phyloP scores from a whole-genome alignment of 1,140 invertebrate genomes.

The Caerostris darwini region DNA sequence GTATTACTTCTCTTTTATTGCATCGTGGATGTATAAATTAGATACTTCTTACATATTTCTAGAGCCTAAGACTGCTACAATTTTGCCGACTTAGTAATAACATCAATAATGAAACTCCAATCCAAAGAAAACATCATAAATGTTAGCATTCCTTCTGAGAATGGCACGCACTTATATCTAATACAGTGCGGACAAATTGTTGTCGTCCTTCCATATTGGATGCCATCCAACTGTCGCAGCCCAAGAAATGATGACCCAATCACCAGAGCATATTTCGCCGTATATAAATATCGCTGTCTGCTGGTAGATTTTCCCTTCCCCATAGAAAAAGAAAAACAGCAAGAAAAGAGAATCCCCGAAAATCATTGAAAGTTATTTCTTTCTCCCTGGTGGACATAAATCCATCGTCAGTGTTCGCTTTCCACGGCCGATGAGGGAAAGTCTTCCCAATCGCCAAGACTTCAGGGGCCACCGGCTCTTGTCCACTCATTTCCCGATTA shows the following conservation, averaged over 20 bases:
- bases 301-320: slow-evolving; percentile 6
- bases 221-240: not conserved
- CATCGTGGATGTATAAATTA: too few species aligned
- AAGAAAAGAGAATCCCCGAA: not conserved
- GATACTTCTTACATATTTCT: too few species aligned
- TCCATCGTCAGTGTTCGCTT: slow-evolving; percentile 50
- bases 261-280: not conserved
- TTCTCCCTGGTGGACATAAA: slow-evolving; percentile 54
- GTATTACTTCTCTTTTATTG: too few species aligned
- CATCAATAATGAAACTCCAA: not conserved
- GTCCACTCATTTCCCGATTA: slow-evolving; percentile 61
- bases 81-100: too few species aligned
- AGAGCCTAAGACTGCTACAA: too few species aligned
- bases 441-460: not conserved
- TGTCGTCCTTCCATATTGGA: not conserved
- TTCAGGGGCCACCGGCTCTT: not conserved
- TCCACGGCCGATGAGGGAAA: too few species aligned
- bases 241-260: slow-evolving; percentile 28
- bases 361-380: slow-evolving; percentile 64
- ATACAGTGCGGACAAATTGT: not conserved
- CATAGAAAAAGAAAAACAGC: slow-evolving; percentile 12
- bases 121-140: not conserved
- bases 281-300: slow-evolving; percentile 20
- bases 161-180: not conserved
- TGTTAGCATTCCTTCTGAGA: not conserved